Base-by-base conservation (phyloP, 2,888 invertebrate genomes). In the Amblyjoppa fuscipennis region DNA sequence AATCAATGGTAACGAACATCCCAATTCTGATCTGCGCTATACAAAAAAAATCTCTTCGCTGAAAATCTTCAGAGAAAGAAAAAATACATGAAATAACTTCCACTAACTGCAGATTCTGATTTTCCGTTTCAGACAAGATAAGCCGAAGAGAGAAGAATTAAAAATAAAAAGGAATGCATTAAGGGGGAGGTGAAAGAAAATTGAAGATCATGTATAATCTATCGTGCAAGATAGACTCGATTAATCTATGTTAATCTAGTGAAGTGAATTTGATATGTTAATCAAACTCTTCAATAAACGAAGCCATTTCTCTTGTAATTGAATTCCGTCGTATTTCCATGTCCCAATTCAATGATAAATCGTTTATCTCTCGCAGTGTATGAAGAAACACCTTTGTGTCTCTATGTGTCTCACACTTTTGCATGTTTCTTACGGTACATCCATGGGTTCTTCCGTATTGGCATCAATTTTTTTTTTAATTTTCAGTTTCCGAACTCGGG, bases 1-100 rank as follows among this genome's bases (percentile, higher is more conserved):
- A 25, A 31, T 9, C n/a, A 79, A 83, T 45, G 79, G 81, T 41
- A 80, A 69, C 16, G 76, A 79, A 80, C 34, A 45, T 69, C 28
- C 64, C 68, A 56, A 20, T 56, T 56, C 56, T 59, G 59, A 25
- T 38, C 70, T n/a, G 1, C 41, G 28, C 16, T 11, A n/a, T 70
- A 4, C 11, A 59, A 70, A 31, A 9, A 49, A 41, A 34, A 16
- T 28, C 28, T 1, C 31, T 64, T 31, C n/a, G 0, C 6, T 16
- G 7, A 64, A 16, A 34, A 34, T 34, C 6, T 16, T 34, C n/a
- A 31, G 34, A 31, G 34, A 64, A 28, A 31, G 28, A 34, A 1
- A 64, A 31, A 11, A 41, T 41, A 9, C 41, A 64, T 64, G 1
- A n/a, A 34, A 64, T 34, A 64, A 64, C 64, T 34, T 9, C 31